These are phyloP conservation scores for Probaryconus sp. DNA, from an alignment of 1,140 invertebrate species.

Conservation along the genomic window DNA sequence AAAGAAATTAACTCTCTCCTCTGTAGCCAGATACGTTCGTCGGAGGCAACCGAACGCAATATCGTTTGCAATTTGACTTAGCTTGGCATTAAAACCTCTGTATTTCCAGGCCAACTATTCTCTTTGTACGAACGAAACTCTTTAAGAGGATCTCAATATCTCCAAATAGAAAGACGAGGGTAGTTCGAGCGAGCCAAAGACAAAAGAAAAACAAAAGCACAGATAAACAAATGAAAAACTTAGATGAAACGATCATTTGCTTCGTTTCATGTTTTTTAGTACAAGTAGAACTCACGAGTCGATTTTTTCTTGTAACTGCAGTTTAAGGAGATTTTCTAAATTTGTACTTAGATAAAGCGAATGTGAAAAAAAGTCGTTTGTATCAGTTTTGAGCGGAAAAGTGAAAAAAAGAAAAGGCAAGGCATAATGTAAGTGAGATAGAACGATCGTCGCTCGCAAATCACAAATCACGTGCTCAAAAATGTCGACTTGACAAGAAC, in stretches of 20 bases:
- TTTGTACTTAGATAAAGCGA: too few species aligned
- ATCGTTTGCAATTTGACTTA: constrained; percentile 25
- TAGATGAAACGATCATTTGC: constrained; percentile 2
- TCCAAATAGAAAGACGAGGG: constrained; percentile 28
- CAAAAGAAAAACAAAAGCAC: constrained; percentile 16
- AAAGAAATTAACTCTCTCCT: too few species aligned
- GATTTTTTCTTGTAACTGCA: too few species aligned
- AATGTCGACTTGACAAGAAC: constrained; percentile 1
- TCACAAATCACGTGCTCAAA: not conserved
- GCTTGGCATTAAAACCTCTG: constrained; percentile 10
- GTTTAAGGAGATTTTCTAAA: too few species aligned
- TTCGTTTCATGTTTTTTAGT: constrained; percentile 40
- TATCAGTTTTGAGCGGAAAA: too few species aligned
- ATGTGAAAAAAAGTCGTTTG: not conserved
- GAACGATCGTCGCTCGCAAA: too few species aligned
- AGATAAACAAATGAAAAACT: constrained; percentile 45
- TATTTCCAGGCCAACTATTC: constrained; percentile 36
- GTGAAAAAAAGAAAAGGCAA: too few species aligned
- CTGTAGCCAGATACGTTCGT: too few species aligned
- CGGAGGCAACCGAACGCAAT: constrained; percentile 21
- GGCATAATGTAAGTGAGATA: too few species aligned
- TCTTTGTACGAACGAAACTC: constrained; percentile 18
- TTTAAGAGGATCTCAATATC: constrained; percentile 41
- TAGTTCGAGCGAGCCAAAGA: constrained; percentile 14
- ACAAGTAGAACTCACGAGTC: not conserved